Base-by-base conservation (phyloP, 2,888 invertebrate genomes). In the Limnephilus lunatus region DNA sequence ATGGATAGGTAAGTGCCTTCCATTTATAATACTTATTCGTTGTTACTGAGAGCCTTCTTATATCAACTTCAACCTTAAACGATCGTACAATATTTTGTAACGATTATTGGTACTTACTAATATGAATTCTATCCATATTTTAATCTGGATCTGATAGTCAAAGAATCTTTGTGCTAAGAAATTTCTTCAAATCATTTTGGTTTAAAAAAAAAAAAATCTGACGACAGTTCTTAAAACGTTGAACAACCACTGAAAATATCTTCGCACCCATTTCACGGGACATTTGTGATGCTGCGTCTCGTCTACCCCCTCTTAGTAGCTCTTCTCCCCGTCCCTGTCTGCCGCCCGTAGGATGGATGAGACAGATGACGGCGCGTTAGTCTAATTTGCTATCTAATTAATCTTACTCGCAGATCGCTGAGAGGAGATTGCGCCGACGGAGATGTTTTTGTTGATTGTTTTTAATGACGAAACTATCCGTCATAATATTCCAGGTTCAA, bases 321-420 rank as follows among this genome's bases (percentile, higher is more conserved):
- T 39, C 81, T 53, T 85, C 89, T 53, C 48, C 80, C 87, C 39
- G 81, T 88, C 88, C 92, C 30, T 90, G 92, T 92, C 89, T 15
- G 31, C 90, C 91, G 31, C 80, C 90, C 31, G 32, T 53, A 32
- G 87, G 80, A 89, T 35, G 91, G 91, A 90, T 82, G 92, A 90
- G 92, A 93, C 85, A 81, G 81, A 89, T 90, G 88, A 85, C 85
- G 91, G 90, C 88, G 86, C 90, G 88, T 90, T 68, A 39, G 85
- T 93, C 92, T 92, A 93, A 93, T 93, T 93, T 92, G 91, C 91
- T 93, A 91, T 92, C 92, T 92, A 93, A 93, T 93, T 93, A 93
- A 93, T 93, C 93, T 93, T 93, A 81, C 90, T 92, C 90, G 80
- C n/a, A 85, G 88, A 83, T 85, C 68, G 85, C 90, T 90, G 85